Evolutionary conservation across 2,888 invertebrate species (phyloP), one percentile per base, ranked within the genome.

Genomic region (Trissoscelio sp.): DNA sequence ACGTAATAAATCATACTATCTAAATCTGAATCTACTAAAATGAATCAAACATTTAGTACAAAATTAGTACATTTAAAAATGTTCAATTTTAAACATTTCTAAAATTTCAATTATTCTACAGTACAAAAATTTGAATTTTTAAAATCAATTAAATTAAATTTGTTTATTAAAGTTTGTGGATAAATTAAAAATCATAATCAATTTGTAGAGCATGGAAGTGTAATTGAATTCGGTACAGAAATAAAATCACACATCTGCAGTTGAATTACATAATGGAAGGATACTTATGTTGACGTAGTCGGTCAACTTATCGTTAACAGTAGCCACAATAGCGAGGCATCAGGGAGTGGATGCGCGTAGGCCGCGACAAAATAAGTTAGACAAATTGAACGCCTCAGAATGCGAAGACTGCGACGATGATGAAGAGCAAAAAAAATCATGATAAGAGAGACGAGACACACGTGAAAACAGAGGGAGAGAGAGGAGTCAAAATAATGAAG

Each of bases 271-370:
- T 66, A 58, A 78, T 70, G 46, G 34, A 34, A 62, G 34, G 22
- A 78, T 57, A 73, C 53, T 60, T 55, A 48, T 48, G 39, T 58
- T 44, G 53, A 57, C 44, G 37, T 51, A 77, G 72, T 81, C 73
- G 78, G 73, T 73, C 81, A 78, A 81, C 81, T 78, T 78, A 67
- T 81, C 51, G 58, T 74, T 73, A 78, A 64, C 51, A 53, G 66
- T 69, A 67, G 69, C 67, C 24, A 60, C 69, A 81, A 82, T 82
- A 60, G 72, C 24, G 22, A 53, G 24, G 16, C 51, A 46, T 60
- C 51, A 62, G 34, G 20, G 62, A 79, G 77, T 78, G 69, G 79
- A 79, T 82, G 81, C 72, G 82, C 82, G 83, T 83, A 60, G 83
- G 83, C 72, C 75, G 82, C 73, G 67, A 69, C 75, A 34, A 72